A percentile compares a stretch with the other conserved stretches of the same genome.
Conservation (phyloP, 2,888 invertebrate species). For the Apoderus coryli region DNA sequence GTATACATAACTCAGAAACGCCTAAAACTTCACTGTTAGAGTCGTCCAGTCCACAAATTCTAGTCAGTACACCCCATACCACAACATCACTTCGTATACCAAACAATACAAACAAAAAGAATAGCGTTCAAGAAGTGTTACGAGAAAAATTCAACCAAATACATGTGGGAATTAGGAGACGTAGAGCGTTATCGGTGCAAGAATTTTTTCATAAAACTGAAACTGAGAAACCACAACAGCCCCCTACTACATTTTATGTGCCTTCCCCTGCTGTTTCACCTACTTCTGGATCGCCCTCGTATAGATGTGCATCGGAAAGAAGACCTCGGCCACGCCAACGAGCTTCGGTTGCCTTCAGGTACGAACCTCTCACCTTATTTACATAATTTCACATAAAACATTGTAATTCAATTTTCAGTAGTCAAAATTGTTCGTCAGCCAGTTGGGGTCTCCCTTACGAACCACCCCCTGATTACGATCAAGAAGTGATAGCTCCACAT, state of each 20-base stretch:
- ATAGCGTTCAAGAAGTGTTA: conserved; percentile 48
- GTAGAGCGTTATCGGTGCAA: conserved; percentile 53
- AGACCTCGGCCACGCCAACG: conserved; percentile 23
- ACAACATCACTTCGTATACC: conserved; percentile 35
- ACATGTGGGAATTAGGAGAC: conserved; percentile 49
- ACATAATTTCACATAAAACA: too few relatives aligned
- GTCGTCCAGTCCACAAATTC: conserved; percentile 33
- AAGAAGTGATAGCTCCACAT: conserved; percentile 19
- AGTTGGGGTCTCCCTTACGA: conserved; percentile 26
- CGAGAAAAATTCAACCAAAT: conserved; percentile 53
- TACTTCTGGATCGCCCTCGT: conserved; percentile 15
- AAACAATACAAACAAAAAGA: conserved; percentile 31
- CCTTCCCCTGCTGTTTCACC: conserved; percentile 38
- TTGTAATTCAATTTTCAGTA: too few relatives aligned
- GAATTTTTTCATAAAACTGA: conserved; percentile 40
- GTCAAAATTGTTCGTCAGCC: too few relatives aligned
- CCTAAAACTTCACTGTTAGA: conserved; percentile 38
- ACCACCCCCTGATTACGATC: conserved; percentile 32
- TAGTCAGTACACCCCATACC: conserved; percentile 30
- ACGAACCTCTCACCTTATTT: too few relatives aligned
- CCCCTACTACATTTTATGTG: conserved; percentile 47
- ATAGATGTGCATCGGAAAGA: conserved; percentile 17
- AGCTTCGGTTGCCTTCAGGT: conserved; percentile 14
- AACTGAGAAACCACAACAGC: conserved; percentile 32
- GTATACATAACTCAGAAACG: conserved; percentile 37